Conservation (phyloP, 2,888 invertebrate species). For the Plemyria rubiginata region DNA sequence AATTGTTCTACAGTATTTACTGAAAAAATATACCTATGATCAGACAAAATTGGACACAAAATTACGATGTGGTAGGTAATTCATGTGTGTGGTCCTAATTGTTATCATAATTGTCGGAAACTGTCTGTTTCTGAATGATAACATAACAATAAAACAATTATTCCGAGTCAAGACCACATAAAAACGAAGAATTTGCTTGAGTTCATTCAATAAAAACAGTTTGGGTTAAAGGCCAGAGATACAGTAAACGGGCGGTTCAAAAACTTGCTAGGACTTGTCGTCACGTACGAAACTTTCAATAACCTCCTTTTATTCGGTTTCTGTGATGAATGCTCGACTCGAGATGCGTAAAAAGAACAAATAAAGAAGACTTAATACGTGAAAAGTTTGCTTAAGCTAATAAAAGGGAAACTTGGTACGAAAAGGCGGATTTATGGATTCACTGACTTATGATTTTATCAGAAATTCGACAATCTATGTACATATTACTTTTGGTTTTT, state of each 20-base stretch:
- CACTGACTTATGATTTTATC: slow-evolving; percentile 27
- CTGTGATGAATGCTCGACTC: slow-evolving; percentile 38
- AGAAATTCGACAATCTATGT: slow-evolving; percentile 23
- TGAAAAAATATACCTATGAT: slow-evolving; percentile 5
- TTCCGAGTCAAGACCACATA: slow-evolving; percentile 46
- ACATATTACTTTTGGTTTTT: slow-evolving; percentile 21
- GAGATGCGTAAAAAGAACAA: slow-evolving; percentile 40
- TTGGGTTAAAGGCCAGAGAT: slow-evolving; percentile 46
- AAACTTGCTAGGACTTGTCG: slow-evolving; percentile 38
- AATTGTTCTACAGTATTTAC: not conserved
- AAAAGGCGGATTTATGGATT: slow-evolving; percentile 28
- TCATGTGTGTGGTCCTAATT: slow-evolving; percentile 30
- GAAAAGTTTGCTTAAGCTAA: slow-evolving; percentile 37
- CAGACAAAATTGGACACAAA: not conserved
- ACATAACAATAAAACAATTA: slow-evolving; percentile 35
- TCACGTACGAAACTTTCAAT: slow-evolving; percentile 55
- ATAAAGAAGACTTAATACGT: slow-evolving; percentile 38
- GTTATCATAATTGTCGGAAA: slow-evolving; percentile 36
- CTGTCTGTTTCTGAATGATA: slow-evolving; percentile 42
- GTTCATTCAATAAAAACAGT: slow-evolving; percentile 55
- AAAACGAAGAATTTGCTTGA: slow-evolving; percentile 42
- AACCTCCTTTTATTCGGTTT: slow-evolving; percentile 45
- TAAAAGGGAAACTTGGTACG: slow-evolving; percentile 38
- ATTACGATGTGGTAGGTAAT: slow-evolving; percentile 24
- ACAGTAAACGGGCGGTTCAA: slow-evolving; percentile 42